These are phyloP conservation scores for Uria aalge DNA, from an alignment of 2,113 vertebrate genomes.

Conservation along the genomic window DNA sequence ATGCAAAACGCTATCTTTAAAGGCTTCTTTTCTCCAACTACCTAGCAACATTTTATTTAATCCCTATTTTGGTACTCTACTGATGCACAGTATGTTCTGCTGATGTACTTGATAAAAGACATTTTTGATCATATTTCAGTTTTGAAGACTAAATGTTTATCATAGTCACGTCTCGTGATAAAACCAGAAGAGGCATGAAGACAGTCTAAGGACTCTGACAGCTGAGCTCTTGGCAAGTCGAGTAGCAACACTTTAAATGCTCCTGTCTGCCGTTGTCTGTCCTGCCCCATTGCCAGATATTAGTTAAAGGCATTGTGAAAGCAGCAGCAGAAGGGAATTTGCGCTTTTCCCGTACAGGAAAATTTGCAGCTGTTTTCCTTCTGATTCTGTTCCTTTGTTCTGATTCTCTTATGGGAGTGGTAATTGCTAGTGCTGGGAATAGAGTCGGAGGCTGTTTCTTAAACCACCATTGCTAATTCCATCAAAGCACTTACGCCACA, in stretches of 20 bases:
- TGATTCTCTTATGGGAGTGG: background rate
- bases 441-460: background rate
- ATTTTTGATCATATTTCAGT: background rate
- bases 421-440: conserved; percentile 34
- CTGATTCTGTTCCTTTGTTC: conserved; percentile 36
- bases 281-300: conserved; percentile 28
- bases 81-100: background rate
- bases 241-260: background rate
- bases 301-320: background rate
- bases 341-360: background rate
- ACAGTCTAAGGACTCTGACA: background rate
- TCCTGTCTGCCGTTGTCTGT: background rate
- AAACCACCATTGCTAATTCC: conserved; percentile 38
- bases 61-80: background rate
- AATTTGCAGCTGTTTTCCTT: background rate
- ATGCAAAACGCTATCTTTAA: conserved; percentile 60
- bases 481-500: background rate
- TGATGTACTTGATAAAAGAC: background rate
- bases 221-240: background rate
- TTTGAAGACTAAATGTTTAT: background rate
- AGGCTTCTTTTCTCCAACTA: conserved; percentile 27
- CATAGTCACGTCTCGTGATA: background rate
- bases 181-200: background rate
- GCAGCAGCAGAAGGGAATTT: conserved; percentile 10
- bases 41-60: conserved; percentile 39